Evolutionary conservation across 2,797 vertebrate species (phyloP).

Genomic region (Acrossocheilus fasciatus): DNA sequence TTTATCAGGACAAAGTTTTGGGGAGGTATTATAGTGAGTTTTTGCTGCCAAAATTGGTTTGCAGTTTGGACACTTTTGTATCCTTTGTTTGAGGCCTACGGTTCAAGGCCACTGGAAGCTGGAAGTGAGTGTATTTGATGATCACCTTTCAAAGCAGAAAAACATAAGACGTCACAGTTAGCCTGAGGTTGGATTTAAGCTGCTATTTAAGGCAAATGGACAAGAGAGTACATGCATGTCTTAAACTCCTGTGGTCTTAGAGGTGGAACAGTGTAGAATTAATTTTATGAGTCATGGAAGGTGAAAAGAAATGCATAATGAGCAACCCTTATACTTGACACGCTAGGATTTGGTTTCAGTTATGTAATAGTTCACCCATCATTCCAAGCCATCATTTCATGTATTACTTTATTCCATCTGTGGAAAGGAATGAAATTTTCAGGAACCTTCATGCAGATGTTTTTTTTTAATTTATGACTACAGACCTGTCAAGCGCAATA

Average conservation of each 20-base stretch:
- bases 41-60: neutral
- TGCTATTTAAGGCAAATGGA: slow-evolving; percentile 4
- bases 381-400: neutral
- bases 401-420: neutral
- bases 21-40: neutral
- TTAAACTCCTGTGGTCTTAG: slow-evolving; percentile 4
- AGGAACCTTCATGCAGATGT: neutral
- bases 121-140: neutral
- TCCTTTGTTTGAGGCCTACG: neutral
- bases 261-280: slow-evolving; percentile 34
- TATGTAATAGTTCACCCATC: neutral
- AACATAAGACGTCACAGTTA: neutral
- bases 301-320: slow-evolving; percentile 5
- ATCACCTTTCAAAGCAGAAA: slow-evolving; percentile 34
- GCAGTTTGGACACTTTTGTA: neutral
- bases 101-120: slow-evolving; percentile 43
- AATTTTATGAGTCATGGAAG: slow-evolving; percentile 23
- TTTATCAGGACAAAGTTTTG: slow-evolving; percentile 20
- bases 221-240: slow-evolving; percentile 27
- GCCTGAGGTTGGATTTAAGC: neutral
- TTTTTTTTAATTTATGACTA: neutral
- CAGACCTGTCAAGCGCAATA: neutral
- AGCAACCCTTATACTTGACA: neutral
- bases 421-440: neutral
- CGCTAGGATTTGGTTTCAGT: neutral